Conservation (phyloP, 1,140 invertebrate species). For the Drosophila virilis region DNA sequence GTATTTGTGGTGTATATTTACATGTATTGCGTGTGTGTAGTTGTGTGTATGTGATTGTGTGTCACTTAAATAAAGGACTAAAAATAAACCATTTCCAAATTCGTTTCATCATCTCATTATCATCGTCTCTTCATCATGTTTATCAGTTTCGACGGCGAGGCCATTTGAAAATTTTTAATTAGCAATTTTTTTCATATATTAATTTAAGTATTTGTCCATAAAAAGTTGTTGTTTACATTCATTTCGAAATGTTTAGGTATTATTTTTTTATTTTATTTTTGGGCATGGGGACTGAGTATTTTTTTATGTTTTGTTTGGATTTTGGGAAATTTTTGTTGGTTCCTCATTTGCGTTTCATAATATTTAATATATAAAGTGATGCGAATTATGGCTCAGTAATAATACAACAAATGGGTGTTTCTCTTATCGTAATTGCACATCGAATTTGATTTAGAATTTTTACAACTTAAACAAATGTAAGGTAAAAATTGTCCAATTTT, state of each 20-base stretch:
- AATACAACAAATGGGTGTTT: slow-evolving; percentile 26
- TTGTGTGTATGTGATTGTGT: slow-evolving; percentile 44
- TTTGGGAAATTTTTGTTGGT: slow-evolving; percentile 15
- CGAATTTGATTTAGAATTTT: background rate
- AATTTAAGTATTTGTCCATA: slow-evolving; percentile 52
- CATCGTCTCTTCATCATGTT: slow-evolving; percentile 22
- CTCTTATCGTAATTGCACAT: slow-evolving; percentile 12
- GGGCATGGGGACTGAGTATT: background rate
- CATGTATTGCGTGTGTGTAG: slow-evolving; percentile 25
- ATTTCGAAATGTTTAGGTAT: background rate
- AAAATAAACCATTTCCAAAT: slow-evolving; percentile 67
- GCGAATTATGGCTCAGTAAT: slow-evolving; percentile 20
- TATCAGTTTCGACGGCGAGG: slow-evolving; percentile 19
- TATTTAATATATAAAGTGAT: slow-evolving; percentile 11
- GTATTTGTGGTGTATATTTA: slow-evolving; percentile 11
- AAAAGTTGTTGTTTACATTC: slow-evolving; percentile 10
- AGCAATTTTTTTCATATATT: slow-evolving; percentile 21
- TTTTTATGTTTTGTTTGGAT: slow-evolving; percentile 9
- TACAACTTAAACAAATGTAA: background rate
- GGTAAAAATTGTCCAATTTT: background rate
- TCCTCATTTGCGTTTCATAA: background rate
- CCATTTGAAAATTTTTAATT: slow-evolving; percentile 36
- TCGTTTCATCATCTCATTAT: slow-evolving; percentile 38
- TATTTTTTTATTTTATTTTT: slow-evolving; percentile 1
- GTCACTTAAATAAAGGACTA: slow-evolving; percentile 70